Base-by-base conservation (phyloP, 2,888 invertebrate genomes). In the Archips xylosteana region DNA sequence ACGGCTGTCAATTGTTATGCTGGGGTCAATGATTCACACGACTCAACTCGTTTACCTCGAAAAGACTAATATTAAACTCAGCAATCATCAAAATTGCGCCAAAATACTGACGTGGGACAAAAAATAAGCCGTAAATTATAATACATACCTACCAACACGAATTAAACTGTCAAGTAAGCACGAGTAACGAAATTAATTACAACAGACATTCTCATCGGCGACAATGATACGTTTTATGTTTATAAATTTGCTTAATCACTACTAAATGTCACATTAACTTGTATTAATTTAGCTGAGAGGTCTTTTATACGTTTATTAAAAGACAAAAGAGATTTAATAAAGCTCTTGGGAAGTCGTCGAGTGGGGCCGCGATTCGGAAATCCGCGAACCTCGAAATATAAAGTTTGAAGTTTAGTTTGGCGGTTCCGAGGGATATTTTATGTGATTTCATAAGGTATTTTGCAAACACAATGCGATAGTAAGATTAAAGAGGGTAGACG, bases 401-500 rank as follows among this genome's bases (percentile, higher is more conserved):
- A 65, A 66, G 51, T 71, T 60, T 71, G 42, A 71, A 66, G 60
- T 65, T 65, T 36, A 60, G 65, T 61, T 74, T 15, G 45, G 15
- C 36, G 57, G 39, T 64, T 54, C 47, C 34, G 42, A 54, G 34
- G 60, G 67, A 39, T 45, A 49, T 70, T 60, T 64, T 68, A 51
- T 61, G 45, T 64, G n/a, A 70, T 70, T 59, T 74, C 23, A 51
- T 61, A 61, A 77, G 70, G 57, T 74, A 76, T 75, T 68, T 78
- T 75, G 75, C 75, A 79, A 76, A 79, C 77, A 79, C 81, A 80
- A 81, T 66, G 42, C 65, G 13, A 64, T 15, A 59, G 39, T 39
- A 51, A 61, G 42, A 66, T 32, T 64, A 57, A 67, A 32, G 12
- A 34, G 6, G 9, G 39, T n/a, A 60, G 59, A 65, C 10, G n/a